Percentiles rank a stretch among this genome's conserved stretches.
These are phyloP conservation scores for Platyura marginata DNA, from an alignment of 1,140 invertebrate species.

Conservation along the genomic window DNA sequence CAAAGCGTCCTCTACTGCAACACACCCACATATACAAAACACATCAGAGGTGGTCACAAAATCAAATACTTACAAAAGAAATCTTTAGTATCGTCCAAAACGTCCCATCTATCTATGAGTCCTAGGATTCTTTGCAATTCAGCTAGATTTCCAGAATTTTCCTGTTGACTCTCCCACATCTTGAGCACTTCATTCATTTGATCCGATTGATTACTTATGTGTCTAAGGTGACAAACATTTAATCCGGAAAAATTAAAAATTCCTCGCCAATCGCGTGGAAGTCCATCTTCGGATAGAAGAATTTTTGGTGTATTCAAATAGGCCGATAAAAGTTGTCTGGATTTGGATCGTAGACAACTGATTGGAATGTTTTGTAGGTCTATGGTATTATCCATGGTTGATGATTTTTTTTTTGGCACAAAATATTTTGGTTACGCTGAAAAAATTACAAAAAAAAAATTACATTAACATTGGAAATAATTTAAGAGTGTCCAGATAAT, in stretches of 20 bases:
- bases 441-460: no score
- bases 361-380: constrained; percentile 10
- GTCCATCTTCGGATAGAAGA: constrained; percentile 31
- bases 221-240: constrained; percentile 19
- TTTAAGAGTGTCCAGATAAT: no score
- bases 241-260: constrained; percentile 32
- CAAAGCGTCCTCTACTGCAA: constrained; percentile 11
- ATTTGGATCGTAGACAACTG: constrained; percentile 24
- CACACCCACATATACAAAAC: not conserved
- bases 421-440: no score
- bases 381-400: not conserved
- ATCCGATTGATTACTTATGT: constrained; percentile 26
- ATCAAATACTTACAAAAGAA: constrained; percentile 30
- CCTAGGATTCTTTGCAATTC: constrained; percentile 31
- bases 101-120: constrained; percentile 43
- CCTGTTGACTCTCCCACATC: constrained; percentile 22
- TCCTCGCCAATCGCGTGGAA: constrained; percentile 47
- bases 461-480: no score
- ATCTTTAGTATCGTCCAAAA: constrained; percentile 34
- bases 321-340: constrained; percentile 27
- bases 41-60: not conserved
- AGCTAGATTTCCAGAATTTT: constrained; percentile 25
- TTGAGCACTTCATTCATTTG: constrained; percentile 31
- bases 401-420: no score
- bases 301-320: constrained; percentile 39